Percentiles rank a stretch among this genome's conserved stretches.
These are phyloP conservation scores for Anneissia japonica DNA, from an alignment of 35 echinoderm and acorn worm species.

Conservation along the genomic window DNA sequence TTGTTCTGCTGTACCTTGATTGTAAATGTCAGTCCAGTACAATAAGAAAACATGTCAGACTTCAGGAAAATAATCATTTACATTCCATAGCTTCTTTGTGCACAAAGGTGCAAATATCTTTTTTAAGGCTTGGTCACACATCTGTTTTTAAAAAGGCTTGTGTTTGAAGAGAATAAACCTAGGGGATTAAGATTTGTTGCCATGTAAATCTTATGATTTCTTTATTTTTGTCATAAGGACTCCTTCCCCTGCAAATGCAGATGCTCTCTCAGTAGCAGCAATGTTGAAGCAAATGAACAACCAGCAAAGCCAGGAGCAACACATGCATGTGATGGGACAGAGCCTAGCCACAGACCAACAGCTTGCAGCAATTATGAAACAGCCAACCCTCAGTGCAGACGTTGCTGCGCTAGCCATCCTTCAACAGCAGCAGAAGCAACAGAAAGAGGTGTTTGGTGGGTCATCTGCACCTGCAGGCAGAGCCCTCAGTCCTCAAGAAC, in stretches of 20 bases:
- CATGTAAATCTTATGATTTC: no score
- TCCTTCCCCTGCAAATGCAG: neutral
- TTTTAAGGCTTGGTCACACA: no score
- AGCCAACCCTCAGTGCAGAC: neutral
- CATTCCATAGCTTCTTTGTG: no score
- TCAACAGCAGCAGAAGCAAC: neutral
- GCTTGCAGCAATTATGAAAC: neutral
- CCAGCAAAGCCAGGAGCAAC: neutral
- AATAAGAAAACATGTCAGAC: no score
- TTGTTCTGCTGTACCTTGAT: no score
- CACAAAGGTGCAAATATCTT: no score
- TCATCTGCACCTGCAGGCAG: neutral
- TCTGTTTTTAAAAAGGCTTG: no score
- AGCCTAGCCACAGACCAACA: neutral
- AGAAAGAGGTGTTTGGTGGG: neutral
- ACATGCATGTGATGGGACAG: neutral
- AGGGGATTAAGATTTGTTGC: no score
- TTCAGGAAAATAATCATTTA: no score
- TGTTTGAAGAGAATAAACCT: no score
- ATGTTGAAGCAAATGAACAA: neutral
- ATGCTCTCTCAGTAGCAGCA: neutral
- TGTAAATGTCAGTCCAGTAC: no score
- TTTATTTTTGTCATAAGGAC: neutral
- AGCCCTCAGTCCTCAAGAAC: neutral
- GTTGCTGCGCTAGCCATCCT: neutral